phyloP scores from a whole-genome alignment of 2,888 invertebrate species.

The Arrhopalites spinosus region DNA sequence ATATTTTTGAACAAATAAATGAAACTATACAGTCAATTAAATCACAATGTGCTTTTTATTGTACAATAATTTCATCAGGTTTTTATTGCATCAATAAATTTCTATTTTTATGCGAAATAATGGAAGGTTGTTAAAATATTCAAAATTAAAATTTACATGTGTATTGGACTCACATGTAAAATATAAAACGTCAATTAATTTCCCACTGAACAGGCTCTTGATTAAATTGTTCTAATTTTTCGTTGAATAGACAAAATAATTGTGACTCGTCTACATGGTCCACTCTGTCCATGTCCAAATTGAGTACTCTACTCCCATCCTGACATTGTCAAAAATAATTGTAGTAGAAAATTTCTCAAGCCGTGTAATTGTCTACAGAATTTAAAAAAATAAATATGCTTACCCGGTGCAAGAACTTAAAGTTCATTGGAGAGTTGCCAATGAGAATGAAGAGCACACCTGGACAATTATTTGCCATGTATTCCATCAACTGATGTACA shows the following conservation, averaged over 20 bases:
- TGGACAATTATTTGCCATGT: constrained; percentile 22
- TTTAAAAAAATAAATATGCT: neutral
- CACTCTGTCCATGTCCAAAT: neutral
- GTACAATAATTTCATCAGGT: no score
- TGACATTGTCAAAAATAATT: neutral
- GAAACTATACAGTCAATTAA: no score
- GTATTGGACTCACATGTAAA: neutral
- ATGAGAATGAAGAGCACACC: constrained; percentile 3
- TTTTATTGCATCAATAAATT: no score
- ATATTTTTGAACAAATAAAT: no score
- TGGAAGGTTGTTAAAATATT: no score
- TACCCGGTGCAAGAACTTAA: neutral
- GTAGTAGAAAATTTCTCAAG: no score
- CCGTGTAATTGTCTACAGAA: no score
- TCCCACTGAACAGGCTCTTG: neutral
- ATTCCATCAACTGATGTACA: constrained; percentile 8
- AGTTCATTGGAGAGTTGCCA: neutral
- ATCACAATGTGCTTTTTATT: no score
- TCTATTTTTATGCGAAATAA: no score
- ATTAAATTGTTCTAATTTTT: neutral
- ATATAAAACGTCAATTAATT: no score
- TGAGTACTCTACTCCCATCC: neutral
- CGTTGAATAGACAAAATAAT: neutral
- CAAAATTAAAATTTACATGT: no score
- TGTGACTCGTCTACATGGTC: neutral